Conservation (phyloP, 1,140 invertebrate species). For the Polypedilum vanderplanki region DNA sequence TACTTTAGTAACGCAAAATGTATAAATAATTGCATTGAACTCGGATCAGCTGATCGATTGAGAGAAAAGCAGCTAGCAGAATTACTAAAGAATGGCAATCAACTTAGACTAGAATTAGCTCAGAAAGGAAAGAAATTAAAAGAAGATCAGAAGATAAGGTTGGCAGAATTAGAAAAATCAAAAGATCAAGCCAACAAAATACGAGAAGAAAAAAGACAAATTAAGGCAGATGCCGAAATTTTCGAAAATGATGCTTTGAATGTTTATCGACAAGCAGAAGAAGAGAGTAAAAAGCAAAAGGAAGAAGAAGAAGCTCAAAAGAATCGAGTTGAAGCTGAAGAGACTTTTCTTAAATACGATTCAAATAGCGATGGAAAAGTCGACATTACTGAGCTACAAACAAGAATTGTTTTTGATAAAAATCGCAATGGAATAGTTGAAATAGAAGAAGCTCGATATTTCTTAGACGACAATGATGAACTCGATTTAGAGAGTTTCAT, state of each 20-base stretch:
- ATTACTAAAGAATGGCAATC: constrained; percentile 68
- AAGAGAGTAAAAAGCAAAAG: constrained; percentile 52
- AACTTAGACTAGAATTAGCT: constrained; percentile 67
- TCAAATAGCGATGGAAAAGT: constrained; percentile 69
- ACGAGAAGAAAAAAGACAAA: constrained; percentile 62
- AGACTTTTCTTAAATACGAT: constrained; percentile 68
- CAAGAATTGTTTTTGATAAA: constrained; percentile 72
- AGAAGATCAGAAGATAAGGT: constrained; percentile 60
- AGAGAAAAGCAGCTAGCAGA: constrained; percentile 66
- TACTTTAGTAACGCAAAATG: constrained; percentile 58
- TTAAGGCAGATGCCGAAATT: constrained; percentile 66
- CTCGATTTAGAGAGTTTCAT: constrained; percentile 65
- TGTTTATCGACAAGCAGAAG: constrained; percentile 63
- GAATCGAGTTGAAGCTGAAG: constrained; percentile 54
- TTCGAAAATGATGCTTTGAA: constrained; percentile 69
- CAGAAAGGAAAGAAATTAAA: constrained; percentile 66
- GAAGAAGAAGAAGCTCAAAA: constrained; percentile 54
- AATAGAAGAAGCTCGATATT: constrained; percentile 78
- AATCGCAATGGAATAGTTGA: constrained; percentile 79
- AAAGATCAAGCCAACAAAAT: constrained; percentile 62
- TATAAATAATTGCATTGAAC: constrained; percentile 69
- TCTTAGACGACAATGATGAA: constrained; percentile 64
- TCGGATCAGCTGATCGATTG: constrained; percentile 69
- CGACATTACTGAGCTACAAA: constrained; percentile 69
- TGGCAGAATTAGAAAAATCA: constrained; percentile 63